Evolutionary conservation across 2,797 vertebrate genomes (phyloP).

Genomic region (Mycteria americana): DNA sequence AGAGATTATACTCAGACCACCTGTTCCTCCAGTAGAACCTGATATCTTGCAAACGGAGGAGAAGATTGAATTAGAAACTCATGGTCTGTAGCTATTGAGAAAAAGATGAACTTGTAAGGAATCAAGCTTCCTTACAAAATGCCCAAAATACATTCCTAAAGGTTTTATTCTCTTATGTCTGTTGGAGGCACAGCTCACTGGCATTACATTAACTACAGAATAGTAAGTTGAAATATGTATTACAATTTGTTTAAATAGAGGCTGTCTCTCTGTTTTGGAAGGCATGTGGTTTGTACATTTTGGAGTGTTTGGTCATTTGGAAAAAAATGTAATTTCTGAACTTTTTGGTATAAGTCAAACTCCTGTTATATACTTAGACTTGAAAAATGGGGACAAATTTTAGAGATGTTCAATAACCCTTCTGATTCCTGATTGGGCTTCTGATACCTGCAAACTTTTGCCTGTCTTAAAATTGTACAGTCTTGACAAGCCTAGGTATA

Average conservation of each 20-base stretch:
- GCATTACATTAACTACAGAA: conserved; percentile 70
- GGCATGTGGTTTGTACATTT: conserved; percentile 37
- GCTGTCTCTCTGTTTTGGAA: conserved; percentile 60
- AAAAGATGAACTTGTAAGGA: conserved; percentile 59
- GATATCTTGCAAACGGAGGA: conserved; percentile 88
- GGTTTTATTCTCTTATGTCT: conserved; percentile 63
- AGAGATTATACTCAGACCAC: conserved; percentile 89
- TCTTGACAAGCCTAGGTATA: conserved; percentile 59
- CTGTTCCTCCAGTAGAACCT: conserved; percentile 82
- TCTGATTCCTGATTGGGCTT: conserved; percentile 42
- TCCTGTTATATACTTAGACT: conserved; percentile 43
- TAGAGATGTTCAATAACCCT: conserved; percentile 3
- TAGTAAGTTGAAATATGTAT: conserved; percentile 62
- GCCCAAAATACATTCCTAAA: conserved; percentile 80
- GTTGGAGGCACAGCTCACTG: conserved; percentile 53
- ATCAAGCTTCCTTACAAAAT: conserved; percentile 75
- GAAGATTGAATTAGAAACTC: conserved; percentile 96
- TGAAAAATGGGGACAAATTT: conserved; percentile 57
- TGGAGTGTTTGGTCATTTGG: conserved; percentile 37
- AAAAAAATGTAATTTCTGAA: conserved; percentile 42
- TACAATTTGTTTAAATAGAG: conserved; percentile 49
- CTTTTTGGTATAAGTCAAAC: conserved; percentile 41
- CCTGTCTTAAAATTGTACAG: conserved; percentile 61
- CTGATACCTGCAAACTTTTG: conserved; percentile 14
- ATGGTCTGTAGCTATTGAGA: conserved; percentile 80